phyloP scores from a whole-genome alignment of 2,797 vertebrate genomes.

The Enteromius fasciolatus region DNA sequence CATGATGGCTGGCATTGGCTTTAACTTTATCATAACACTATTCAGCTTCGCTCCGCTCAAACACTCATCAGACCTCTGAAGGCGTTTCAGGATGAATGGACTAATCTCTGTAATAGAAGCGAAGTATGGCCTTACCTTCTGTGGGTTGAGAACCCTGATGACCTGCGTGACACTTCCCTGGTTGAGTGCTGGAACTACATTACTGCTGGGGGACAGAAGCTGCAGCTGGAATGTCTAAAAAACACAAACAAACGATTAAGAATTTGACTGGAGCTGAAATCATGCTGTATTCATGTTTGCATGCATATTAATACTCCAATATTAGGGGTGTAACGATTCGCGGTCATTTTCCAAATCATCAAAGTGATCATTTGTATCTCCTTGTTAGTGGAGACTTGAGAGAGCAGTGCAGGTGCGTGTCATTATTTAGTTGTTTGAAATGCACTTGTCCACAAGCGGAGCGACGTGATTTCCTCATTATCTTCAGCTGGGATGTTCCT shows the following conservation, averaged over 20 bases:
- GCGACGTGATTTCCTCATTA: no score
- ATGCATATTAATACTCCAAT: neutral
- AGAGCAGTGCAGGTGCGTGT: no score
- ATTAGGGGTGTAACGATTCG: no score
- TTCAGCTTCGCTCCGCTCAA: neutral
- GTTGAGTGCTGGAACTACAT: constrained; percentile 94
- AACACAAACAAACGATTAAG: neutral
- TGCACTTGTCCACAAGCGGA: no score
- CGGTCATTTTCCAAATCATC: no score
- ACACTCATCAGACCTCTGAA: neutral
- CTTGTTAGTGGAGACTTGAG: no score
- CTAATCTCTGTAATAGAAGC: neutral
- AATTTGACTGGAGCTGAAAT: neutral
- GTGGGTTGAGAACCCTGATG: constrained; percentile 98
- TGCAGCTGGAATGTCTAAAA: constrained; percentile 99
- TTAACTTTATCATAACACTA: neutral
- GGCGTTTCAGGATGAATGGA: constrained; percentile 42
- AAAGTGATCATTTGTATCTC: no score
- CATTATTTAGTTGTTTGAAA: no score
- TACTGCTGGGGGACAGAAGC: constrained; percentile 98
- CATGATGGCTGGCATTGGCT: neutral
- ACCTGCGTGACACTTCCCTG: constrained; percentile 97
- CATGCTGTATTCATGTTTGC: neutral
- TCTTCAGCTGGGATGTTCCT: no score
- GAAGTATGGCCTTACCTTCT: constrained; percentile 84